phyloP scores from a whole-genome alignment of 2,797 vertebrate genomes.

The Megalops cyprinoides region DNA sequence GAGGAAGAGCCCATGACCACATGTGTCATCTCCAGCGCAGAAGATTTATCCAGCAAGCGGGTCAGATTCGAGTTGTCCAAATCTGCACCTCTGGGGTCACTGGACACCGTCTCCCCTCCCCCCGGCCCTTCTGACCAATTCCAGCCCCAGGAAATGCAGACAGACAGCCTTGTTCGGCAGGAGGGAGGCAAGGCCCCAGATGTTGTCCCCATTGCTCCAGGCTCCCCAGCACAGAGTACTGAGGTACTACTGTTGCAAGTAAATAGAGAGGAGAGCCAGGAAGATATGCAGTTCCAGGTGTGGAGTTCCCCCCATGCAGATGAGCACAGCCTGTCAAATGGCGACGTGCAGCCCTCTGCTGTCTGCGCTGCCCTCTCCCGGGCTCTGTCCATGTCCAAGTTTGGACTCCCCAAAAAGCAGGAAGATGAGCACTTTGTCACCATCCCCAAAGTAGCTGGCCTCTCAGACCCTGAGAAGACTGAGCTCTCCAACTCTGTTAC shows the following conservation, averaged over 20 bases:
- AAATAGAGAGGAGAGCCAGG: not conserved
- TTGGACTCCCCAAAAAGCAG: not conserved
- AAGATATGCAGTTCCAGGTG: not conserved
- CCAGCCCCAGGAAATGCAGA: not conserved
- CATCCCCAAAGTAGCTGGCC: not conserved
- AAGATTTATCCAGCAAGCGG: not conserved
- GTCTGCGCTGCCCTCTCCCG: not conserved
- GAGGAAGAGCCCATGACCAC: conserved; percentile 22
- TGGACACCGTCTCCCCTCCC: not conserved
- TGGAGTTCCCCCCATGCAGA: not conserved
- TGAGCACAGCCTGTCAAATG: not conserved
- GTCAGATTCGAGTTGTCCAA: not conserved
- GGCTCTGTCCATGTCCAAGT: not conserved
- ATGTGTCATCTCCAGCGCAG: too few relatives aligned
- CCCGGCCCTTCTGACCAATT: conserved; percentile 8
- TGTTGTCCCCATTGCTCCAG: not conserved
- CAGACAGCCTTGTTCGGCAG: not conserved
- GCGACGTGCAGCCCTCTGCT: not conserved
- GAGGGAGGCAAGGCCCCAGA: not conserved
- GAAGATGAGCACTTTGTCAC: not conserved
- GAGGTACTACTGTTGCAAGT: not conserved
- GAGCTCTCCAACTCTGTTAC: not conserved
- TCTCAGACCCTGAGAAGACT: not conserved
- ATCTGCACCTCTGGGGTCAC: not conserved
- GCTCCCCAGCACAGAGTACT: not conserved